Evolutionary conservation across 2,888 invertebrate species (phyloP).

Genomic region (Sminthurinus aureus): DNA sequence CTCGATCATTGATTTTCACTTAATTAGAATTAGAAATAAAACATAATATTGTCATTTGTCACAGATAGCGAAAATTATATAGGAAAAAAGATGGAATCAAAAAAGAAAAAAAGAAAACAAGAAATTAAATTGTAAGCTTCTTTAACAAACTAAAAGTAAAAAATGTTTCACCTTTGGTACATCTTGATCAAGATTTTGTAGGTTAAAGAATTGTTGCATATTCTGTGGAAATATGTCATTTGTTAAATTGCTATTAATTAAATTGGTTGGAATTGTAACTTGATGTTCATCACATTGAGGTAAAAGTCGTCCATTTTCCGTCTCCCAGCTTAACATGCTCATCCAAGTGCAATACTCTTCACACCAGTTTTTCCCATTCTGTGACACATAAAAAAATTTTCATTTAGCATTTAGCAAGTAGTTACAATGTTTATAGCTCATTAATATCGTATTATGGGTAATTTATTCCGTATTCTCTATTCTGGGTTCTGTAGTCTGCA

Average conservation of each 20-base stretch:
- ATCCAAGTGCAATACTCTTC: conserved; percentile 40
- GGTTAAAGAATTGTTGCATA: conserved; percentile 28
- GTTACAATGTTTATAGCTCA: too few relatives aligned
- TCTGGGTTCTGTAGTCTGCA: too few relatives aligned
- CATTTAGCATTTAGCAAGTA: too few relatives aligned
- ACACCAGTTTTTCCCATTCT: conserved; percentile 36
- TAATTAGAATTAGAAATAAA: too few relatives aligned
- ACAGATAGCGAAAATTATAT: too few relatives aligned
- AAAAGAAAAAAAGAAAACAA: neutral
- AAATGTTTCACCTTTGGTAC: neutral
- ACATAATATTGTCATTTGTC: too few relatives aligned
- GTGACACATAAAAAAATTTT: neutral
- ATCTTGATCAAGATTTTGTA: conserved; percentile 6
- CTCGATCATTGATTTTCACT: too few relatives aligned
- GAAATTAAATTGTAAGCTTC: conserved; percentile 4
- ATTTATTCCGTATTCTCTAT: too few relatives aligned
- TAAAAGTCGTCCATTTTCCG: conserved; percentile 37
- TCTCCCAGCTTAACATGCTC: conserved; percentile 40
- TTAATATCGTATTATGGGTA: too few relatives aligned
- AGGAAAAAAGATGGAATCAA: neutral
- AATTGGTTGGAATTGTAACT: neutral
- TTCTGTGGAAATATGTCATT: conserved; percentile 26
- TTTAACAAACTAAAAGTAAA: neutral
- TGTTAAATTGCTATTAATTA: neutral
- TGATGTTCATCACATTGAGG: conserved; percentile 17